Conservation (phyloP, 2,888 invertebrate species). For the Aleiodes alternator region DNA sequence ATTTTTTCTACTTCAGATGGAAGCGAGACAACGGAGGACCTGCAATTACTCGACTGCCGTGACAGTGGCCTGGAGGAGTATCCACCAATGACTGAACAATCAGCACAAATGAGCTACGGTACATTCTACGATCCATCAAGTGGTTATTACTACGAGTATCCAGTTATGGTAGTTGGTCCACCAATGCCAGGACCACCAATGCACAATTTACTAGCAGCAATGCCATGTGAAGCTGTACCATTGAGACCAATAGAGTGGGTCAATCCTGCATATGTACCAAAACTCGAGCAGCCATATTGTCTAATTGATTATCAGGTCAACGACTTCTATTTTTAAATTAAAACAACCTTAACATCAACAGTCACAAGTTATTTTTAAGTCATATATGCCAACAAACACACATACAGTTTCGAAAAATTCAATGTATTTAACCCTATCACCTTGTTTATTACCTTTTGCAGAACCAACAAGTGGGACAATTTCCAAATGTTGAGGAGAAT, state of each 20-base stretch:
- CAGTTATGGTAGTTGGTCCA: constrained; percentile 74
- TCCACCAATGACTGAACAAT: constrained; percentile 59
- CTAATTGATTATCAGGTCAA: constrained; percentile 70
- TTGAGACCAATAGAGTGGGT: constrained; percentile 76
- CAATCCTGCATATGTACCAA: constrained; percentile 73
- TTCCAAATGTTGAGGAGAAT: constrained; percentile 53
- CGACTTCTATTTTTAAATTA: constrained; percentile 22
- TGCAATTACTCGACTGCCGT: constrained; percentile 67
- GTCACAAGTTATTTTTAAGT: background rate
- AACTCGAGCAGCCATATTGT: constrained; percentile 68
- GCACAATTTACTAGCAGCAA: constrained; percentile 70
- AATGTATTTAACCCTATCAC: background rate
- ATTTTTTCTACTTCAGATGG: constrained; percentile 63
- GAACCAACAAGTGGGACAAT: constrained; percentile 61
- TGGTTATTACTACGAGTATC: constrained; percentile 73
- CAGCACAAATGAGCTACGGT: constrained; percentile 66
- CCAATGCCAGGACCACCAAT: constrained; percentile 66
- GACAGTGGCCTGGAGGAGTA: constrained; percentile 61
- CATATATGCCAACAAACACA: no score
- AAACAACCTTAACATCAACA: constrained; percentile 1
- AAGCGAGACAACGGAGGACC: constrained; percentile 73
- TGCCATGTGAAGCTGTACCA: constrained; percentile 75
- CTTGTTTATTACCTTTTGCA: constrained; percentile 42
- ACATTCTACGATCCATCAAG: constrained; percentile 71
- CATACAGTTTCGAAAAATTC: background rate